phyloP scores from a whole-genome alignment of 2,113 vertebrate genomes.

The Periophthalmodon schlosseri region DNA sequence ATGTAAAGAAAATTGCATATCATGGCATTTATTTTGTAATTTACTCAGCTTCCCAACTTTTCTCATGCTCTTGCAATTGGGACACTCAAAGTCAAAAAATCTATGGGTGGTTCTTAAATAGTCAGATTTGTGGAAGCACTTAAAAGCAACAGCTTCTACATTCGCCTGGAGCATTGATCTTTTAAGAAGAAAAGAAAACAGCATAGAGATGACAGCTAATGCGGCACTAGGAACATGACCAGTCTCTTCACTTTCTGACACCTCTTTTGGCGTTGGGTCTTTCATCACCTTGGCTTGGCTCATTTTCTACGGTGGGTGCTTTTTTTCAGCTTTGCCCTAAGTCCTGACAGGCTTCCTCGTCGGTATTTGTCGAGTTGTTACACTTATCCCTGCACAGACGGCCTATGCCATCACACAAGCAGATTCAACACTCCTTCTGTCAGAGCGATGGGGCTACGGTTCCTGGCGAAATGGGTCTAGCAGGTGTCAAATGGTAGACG shows the following conservation, averaged over 20 bases:
- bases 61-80: slow-evolving; percentile 1
- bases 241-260: slow-evolving; percentile 40
- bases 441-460: slow-evolving; percentile 11
- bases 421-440: slow-evolving; percentile 31
- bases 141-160: slow-evolving; percentile 32
- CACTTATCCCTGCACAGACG: slow-evolving; percentile 41
- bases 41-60: background rate
- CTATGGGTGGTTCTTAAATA: background rate
- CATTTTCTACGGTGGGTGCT: slow-evolving; percentile 21
- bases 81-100: slow-evolving; percentile 4
- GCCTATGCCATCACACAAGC: slow-evolving; percentile 45
- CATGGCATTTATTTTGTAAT: background rate
- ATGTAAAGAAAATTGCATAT: background rate
- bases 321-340: slow-evolving; percentile 29
- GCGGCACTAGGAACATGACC: slow-evolving; percentile 14
- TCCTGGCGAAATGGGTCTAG: background rate
- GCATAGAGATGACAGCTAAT: slow-evolving; percentile 5
- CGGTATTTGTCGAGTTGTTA: slow-evolving; percentile 42
- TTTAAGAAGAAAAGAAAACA: slow-evolving; percentile 25
- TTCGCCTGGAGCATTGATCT: slow-evolving; percentile 50
- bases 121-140: slow-evolving; percentile 45
- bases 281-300: slow-evolving; percentile 40
- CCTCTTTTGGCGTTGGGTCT: slow-evolving; percentile 30
- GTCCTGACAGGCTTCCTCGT: slow-evolving; percentile 28
- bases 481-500: slow-evolving; percentile 6